Percentiles rank a stretch among this genome's conserved stretches.
Conservation (phyloP, 2,888 invertebrate species). For the Drosophila peninsularis region DNA sequence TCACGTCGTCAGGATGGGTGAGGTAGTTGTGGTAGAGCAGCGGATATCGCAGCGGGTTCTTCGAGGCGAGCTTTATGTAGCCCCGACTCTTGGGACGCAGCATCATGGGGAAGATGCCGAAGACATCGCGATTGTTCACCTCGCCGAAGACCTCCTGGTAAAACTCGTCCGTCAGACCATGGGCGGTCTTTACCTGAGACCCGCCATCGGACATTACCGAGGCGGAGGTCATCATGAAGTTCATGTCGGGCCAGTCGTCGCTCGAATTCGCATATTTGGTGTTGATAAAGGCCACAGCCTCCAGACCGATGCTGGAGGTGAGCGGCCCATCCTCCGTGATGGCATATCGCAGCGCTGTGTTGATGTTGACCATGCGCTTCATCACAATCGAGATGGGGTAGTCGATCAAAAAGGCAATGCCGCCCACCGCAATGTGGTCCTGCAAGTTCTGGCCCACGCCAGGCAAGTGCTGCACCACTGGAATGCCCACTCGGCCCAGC, state of each 20-base stretch:
- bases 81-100: slow-evolving; percentile 95
- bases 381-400: slow-evolving; percentile 92
- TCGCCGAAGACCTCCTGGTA: slow-evolving; percentile 90
- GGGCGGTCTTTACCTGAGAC: slow-evolving; percentile 91
- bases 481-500: slow-evolving; percentile 89
- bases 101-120: slow-evolving; percentile 95
- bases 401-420: slow-evolving; percentile 92
- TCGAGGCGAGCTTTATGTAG: slow-evolving; percentile 89
- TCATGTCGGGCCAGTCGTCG: slow-evolving; percentile 96
- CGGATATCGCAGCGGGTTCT: slow-evolving; percentile 92
- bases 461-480: slow-evolving; percentile 90
- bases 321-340: slow-evolving; percentile 94
- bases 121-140: slow-evolving; percentile 90
- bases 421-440: slow-evolving; percentile 95
- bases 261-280: slow-evolving; percentile 94
- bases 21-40: slow-evolving; percentile 96
- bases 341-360: slow-evolving; percentile 93
- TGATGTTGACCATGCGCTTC: slow-evolving; percentile 92
- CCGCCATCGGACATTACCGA: slow-evolving; percentile 94
- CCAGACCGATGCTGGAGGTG: slow-evolving; percentile 94
- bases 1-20: slow-evolving; percentile 93
- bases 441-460: slow-evolving; percentile 95
- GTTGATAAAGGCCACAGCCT: slow-evolving; percentile 94
- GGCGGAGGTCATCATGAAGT: slow-evolving; percentile 94
- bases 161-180: slow-evolving; percentile 92